Evolutionary conservation across 2,797 vertebrate species (phyloP), one percentile per base, ranked within the genome.

Genomic region (Onychomys leucogaster): DNA sequence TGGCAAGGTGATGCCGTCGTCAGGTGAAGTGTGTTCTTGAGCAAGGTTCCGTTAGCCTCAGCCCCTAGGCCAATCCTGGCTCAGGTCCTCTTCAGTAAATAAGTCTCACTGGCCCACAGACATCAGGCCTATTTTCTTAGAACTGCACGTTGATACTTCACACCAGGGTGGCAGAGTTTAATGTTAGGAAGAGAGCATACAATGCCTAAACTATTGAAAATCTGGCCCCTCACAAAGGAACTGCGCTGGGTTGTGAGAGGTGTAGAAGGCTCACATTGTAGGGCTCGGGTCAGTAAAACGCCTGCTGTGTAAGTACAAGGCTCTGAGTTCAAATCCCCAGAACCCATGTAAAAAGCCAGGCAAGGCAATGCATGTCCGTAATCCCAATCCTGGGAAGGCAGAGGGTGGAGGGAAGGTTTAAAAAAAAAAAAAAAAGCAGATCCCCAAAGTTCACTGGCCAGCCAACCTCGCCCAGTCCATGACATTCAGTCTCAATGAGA

Each of bases 1-100:
- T 84, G 93, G 94, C 93, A 94, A 94, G 52, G 57, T 37, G 13
- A n/a, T 89, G 69, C 73, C 94, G 82, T 95, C 93, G 87, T 86
- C 75, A 73, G 89, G 80, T 87, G 52, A 95, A 69, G 34, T 90
- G 19, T 37, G 25, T 21, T 37, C 83, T 34, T 41, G 75, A 76
- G 73, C 73, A 92, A 43, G 52, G 76, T 89, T 96, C 65, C 14
- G 41, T 73, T 80, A 97, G 81, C 83, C 46, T 52, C 27, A 87
- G 92, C 75, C 91, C 61, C 27, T 49, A 67, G 71, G 86, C 78
- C 89, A 80, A 34, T 32, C 89, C 85, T 78, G 84, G 85, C 61
- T 81, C 4, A 0, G 80, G 52, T 7, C 32, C 46, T 37, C 52
- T 84, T 89, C 82, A 10, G 41, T 91, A 97, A 96, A 84, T 86